These are phyloP conservation scores for Napeogenes sylphis DNA, from an alignment of 2,888 invertebrate genomes.

Conservation along the genomic window DNA sequence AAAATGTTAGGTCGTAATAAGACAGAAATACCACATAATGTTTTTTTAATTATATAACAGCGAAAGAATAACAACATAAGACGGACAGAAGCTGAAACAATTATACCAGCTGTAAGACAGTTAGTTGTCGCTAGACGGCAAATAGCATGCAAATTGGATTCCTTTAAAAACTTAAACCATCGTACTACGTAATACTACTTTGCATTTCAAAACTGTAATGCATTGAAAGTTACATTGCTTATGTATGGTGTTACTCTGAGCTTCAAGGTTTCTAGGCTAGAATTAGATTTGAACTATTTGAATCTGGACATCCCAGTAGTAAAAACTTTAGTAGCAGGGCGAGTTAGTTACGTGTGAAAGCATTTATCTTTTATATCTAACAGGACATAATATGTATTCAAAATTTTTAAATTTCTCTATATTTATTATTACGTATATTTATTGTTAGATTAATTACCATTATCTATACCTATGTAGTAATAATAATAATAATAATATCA, in stretches of 20 bases:
- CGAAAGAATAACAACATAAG: not conserved
- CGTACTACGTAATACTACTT: constrained; percentile 19
- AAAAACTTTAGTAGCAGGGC: not conserved
- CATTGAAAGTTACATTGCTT: constrained; percentile 25
- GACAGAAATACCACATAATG: too few species aligned
- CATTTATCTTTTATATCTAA: too few species aligned
- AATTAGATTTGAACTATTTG: constrained; percentile 1
- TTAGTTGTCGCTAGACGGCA: constrained; percentile 4
- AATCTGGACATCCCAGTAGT: not conserved
- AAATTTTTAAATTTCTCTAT: too few species aligned
- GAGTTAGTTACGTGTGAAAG: not conserved
- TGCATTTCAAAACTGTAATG: constrained; percentile 25
- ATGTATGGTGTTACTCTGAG: constrained; percentile 23
- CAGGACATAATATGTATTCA: too few species aligned
- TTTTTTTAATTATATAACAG: not conserved
- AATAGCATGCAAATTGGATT: constrained; percentile 22
- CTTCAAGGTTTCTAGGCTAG: constrained; percentile 8
- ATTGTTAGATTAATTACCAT: too few species aligned
- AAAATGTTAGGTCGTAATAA: too few species aligned
- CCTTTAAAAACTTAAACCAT: constrained; percentile 25
- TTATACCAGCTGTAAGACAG: constrained; percentile 2
- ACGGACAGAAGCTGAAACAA: not conserved
- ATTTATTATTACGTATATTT: too few species aligned
- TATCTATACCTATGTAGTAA: too few species aligned
- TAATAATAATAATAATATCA: too few species aligned